Conservation (phyloP, 2,797 vertebrate species). For the Phoxinus dragarum region DNA sequence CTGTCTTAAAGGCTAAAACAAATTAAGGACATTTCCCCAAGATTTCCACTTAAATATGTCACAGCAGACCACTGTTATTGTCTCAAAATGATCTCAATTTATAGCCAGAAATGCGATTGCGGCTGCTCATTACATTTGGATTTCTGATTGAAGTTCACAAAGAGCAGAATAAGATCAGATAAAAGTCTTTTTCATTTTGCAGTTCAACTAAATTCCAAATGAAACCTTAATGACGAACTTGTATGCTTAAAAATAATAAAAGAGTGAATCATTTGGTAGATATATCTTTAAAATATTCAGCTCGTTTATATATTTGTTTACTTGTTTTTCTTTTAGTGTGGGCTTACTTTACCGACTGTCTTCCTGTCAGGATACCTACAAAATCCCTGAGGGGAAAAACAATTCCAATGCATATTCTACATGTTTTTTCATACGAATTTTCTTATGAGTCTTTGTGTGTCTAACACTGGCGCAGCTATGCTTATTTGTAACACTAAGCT, state of each 20-base stretch:
- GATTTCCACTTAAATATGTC: constrained; percentile 40
- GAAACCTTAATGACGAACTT: neutral
- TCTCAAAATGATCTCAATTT: constrained; percentile 34
- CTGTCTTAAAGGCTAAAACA: constrained; percentile 56
- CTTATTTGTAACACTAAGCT: neutral
- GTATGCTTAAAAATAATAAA: constrained; percentile 11
- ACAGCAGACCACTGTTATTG: constrained; percentile 28
- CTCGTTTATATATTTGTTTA: neutral
- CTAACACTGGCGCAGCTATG: neutral
- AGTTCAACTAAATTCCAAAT: constrained; percentile 15
- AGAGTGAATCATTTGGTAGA: neutral
- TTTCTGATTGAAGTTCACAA: constrained; percentile 7
- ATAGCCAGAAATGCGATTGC: constrained; percentile 2
- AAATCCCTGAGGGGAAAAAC: neutral
- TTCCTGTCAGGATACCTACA: neutral
- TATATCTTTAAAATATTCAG: neutral
- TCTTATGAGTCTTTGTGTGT: neutral
- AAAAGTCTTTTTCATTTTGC: constrained; percentile 11
- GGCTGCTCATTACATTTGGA: constrained; percentile 1
- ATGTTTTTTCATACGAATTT: neutral
- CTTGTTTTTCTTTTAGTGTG: neutral
- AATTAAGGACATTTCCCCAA: constrained; percentile 43
- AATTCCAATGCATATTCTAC: neutral
- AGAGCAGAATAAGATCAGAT: constrained; percentile 9
- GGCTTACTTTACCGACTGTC: neutral